These are phyloP conservation scores for Heliocidaris tuberculata DNA, from an alignment of 35 echinoderm and acorn worm species.

Conservation along the genomic window DNA sequence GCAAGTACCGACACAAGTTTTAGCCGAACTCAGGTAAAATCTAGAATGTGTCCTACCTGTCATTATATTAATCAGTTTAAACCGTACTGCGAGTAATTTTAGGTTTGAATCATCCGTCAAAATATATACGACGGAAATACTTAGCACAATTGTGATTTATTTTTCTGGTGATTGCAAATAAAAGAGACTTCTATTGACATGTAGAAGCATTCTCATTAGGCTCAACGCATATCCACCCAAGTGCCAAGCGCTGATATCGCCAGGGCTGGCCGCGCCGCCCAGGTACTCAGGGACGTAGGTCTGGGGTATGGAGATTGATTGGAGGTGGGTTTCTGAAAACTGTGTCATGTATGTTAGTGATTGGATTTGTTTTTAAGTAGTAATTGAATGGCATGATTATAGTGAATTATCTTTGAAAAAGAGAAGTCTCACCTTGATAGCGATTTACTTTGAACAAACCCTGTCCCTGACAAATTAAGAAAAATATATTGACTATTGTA, in stretches of 20 bases:
- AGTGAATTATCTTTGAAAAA: no score
- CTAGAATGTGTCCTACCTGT: neutral
- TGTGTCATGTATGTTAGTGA: no score
- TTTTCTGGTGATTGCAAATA: neutral
- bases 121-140: neutral
- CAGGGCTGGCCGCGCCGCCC: conserved; percentile 9
- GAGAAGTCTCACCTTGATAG: no score
- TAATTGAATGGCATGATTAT: no score
- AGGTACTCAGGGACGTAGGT: neutral
- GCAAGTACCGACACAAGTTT: conserved; percentile 66
- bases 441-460: no score
- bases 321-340: no score
- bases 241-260: neutral
- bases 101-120: neutral
- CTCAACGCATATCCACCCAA: neutral
- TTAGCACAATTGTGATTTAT: neutral
- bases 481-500: no score
- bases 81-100: neutral
- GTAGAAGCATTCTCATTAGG: neutral
- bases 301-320: no score
- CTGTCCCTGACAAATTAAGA: no score
- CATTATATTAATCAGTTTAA: neutral
- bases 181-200: neutral
- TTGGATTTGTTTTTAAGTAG: no score
- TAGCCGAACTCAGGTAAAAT: conserved; percentile 49